These are phyloP conservation scores for Myrmophylax atrothorax DNA, from an alignment of 2,113 vertebrate genomes.

Conservation along the genomic window DNA sequence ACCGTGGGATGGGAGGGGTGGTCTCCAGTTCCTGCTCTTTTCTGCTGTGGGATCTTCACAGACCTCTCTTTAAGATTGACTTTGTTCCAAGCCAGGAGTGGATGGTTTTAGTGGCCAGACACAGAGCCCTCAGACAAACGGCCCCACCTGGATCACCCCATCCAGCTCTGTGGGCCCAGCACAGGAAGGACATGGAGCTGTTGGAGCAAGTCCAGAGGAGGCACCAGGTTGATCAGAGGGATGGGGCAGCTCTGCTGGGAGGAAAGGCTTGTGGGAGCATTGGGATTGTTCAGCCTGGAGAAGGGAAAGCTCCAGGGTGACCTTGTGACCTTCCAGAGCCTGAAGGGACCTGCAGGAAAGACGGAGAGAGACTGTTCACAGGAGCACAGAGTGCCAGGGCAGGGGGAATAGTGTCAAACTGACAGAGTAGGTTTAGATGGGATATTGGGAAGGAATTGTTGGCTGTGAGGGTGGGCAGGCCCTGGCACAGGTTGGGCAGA, in stretches of 20 bases:
- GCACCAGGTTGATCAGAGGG: background rate
- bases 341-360: background rate
- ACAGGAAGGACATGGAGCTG: background rate
- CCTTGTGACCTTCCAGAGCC: background rate
- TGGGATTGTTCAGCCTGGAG: background rate
- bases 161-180: background rate
- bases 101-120: background rate
- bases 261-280: background rate
- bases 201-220: background rate
- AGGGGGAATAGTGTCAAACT: background rate
- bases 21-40: background rate
- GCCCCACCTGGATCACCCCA: background rate
- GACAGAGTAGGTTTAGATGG: fast-evolving
- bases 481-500: background rate
- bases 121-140: background rate
- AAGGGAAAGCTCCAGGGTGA: background rate
- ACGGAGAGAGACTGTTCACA: background rate
- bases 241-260: background rate
- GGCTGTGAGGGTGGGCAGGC: fast-evolving
- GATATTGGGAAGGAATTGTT: background rate
- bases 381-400: background rate
- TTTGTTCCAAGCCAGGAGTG: background rate
- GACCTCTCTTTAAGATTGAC: background rate
- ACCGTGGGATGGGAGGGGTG: background rate
- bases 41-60: background rate